phyloP scores from a whole-genome alignment of 2,797 vertebrate species.

The Oophaga sylvatica region DNA sequence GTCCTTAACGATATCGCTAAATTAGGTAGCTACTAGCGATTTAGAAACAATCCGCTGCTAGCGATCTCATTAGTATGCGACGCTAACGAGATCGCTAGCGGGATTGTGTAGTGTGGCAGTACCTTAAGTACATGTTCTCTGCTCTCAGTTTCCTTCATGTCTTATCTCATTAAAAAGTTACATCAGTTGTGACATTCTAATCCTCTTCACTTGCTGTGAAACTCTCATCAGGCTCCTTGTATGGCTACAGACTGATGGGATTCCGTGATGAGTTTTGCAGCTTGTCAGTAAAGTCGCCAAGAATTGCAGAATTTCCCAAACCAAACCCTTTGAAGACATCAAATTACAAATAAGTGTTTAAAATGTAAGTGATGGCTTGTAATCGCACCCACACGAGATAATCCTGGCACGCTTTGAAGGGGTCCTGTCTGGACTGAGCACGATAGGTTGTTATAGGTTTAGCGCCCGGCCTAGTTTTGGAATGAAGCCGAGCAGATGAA shows the following conservation, averaged over 20 bases:
- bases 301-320: conserved; percentile 2
- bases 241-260: not conserved
- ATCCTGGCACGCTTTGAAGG: conserved; percentile 20
- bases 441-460: conserved; percentile 52
- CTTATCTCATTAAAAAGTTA: not conserved
- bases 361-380: conserved; percentile 15
- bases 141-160: not conserved
- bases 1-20: no score
- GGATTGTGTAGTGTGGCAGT: no score
- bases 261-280: not conserved
- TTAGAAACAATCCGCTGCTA: no score
- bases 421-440: conserved; percentile 47
- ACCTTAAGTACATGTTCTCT: not conserved
- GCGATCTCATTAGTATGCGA: no score
- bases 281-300: conserved; percentile 32
- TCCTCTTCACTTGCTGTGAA: conserved; percentile 15
- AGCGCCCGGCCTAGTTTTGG: conserved; percentile 27
- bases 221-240: not conserved
- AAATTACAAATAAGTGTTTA: conserved; percentile 47
- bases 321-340: conserved; percentile 22
- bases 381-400: conserved; percentile 13
- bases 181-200: not conserved
- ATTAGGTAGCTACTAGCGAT: no score
- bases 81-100: no score
- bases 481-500: conserved; percentile 18